Evolutionary conservation across 2,888 invertebrate species (phyloP).

Genomic region (Dimorphilus gyrociliatus): DNA sequence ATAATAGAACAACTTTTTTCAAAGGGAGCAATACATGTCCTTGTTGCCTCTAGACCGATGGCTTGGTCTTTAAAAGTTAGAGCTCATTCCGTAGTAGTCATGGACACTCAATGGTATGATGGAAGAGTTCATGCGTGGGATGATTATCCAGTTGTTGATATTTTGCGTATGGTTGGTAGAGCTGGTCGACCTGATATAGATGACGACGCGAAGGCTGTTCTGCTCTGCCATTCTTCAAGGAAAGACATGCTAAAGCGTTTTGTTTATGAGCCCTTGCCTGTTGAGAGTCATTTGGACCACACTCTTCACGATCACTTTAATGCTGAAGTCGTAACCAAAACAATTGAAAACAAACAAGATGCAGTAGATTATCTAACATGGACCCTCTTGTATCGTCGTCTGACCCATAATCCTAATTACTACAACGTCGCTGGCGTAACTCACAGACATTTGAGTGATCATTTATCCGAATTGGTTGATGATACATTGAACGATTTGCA

Average conservation of each 20-base stretch:
- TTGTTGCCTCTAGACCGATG: constrained; percentile 76
- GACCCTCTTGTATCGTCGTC: constrained; percentile 88
- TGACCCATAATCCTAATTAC: constrained; percentile 98
- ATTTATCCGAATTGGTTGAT: constrained; percentile 92
- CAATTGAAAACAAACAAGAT: constrained; percentile 98
- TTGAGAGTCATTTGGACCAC: constrained; percentile 93
- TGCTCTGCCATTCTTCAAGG: constrained; percentile 91
- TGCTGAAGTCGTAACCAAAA: constrained; percentile 98
- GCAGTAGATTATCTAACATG: constrained; percentile 98
- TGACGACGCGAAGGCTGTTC: constrained; percentile 71
- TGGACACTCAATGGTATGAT: constrained; percentile 85
- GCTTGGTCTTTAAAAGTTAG: constrained; percentile 77
- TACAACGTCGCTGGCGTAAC: constrained; percentile 75
- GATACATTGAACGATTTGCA: constrained; percentile 81
- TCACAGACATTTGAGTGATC: constrained; percentile 91
- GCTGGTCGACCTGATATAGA: constrained; percentile 84
- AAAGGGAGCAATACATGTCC: constrained; percentile 69
- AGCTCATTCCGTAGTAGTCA: constrained; percentile 83
- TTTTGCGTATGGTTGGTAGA: constrained; percentile 90
- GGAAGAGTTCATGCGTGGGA: constrained; percentile 58
- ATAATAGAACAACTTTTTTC: constrained; percentile 83
- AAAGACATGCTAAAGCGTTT: constrained; percentile 98
- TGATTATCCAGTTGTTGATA: constrained; percentile 92
- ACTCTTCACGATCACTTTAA: constrained; percentile 97
- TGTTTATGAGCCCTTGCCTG: constrained; percentile 83